A percentile compares a stretch with the other conserved stretches of the same genome.
Conservation (phyloP, 2,888 invertebrate species). For the Metellina segmentata region DNA sequence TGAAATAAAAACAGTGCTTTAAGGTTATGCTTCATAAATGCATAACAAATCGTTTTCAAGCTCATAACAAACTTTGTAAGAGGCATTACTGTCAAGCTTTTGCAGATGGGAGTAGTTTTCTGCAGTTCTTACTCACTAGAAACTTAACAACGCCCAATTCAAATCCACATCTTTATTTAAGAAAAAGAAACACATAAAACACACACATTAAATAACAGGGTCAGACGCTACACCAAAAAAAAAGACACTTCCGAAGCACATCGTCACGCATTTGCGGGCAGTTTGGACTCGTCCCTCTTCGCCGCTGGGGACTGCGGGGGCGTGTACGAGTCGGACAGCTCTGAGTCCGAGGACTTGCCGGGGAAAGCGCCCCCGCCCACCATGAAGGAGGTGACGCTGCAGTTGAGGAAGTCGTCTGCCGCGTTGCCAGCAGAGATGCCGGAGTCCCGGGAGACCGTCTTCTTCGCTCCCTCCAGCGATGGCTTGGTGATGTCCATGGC, state of each 20-base stretch:
- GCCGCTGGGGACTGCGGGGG: constrained; percentile 46
- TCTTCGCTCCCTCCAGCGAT: neutral
- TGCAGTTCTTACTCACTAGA: too few species aligned
- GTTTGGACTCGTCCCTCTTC: neutral
- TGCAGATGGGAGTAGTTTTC: too few species aligned
- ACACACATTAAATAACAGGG: too few species aligned
- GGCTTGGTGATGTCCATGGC: neutral
- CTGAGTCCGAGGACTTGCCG: constrained; percentile 67
- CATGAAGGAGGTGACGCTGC: constrained; percentile 67
- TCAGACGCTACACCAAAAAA: too few species aligned
- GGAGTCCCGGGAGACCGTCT: constrained; percentile 28
- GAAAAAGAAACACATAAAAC: too few species aligned
- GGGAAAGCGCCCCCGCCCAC: constrained; percentile 36
- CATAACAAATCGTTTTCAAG: too few species aligned
- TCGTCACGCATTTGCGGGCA: neutral
- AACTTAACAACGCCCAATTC: too few species aligned
- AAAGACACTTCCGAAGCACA: neutral
- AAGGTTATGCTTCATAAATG: too few species aligned
- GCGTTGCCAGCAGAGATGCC: constrained; percentile 47
- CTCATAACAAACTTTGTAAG: too few species aligned
- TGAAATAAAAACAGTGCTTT: too few species aligned
- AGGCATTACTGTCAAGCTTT: too few species aligned
- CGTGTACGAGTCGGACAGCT: constrained; percentile 57
- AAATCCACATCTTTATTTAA: too few species aligned
- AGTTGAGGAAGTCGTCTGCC: constrained; percentile 67